phyloP scores from a whole-genome alignment of 64 coral and sea anemone species.

The Exaiptasia diaphana region DNA sequence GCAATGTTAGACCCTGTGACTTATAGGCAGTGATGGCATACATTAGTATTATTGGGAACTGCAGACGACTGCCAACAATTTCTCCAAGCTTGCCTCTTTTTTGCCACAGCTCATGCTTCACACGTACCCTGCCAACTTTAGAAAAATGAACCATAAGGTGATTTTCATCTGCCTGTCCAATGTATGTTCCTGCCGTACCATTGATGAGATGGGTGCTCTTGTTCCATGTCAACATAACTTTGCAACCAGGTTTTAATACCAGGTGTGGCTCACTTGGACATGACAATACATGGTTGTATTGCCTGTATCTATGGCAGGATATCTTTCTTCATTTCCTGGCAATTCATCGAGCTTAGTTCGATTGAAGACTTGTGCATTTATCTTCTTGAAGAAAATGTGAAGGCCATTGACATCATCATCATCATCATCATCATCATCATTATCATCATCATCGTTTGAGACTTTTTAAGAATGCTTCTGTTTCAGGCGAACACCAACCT shows the following conservation, averaged over 20 bases:
- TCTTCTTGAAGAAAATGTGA: background rate
- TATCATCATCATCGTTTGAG: too few relatives aligned
- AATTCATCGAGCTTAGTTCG: background rate
- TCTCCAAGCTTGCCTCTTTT: background rate
- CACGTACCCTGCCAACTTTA: background rate
- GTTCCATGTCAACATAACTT: slow-evolving; percentile 10
- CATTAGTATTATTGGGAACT: background rate
- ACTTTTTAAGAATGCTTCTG: too few relatives aligned
- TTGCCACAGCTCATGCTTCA: background rate
- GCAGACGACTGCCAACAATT: background rate
- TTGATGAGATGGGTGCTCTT: background rate
- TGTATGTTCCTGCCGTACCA: background rate
- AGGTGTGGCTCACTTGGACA: background rate
- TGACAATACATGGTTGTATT: background rate
- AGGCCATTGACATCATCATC: background rate
- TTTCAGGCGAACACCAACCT: too few relatives aligned
- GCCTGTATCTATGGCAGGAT: background rate
- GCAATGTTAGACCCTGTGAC: slow-evolving; percentile 2
- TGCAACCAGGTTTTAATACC: background rate
- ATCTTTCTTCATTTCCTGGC: background rate
- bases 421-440: too few relatives aligned
- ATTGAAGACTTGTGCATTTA: background rate
- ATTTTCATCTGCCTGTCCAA: background rate
- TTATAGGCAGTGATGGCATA: slow-evolving; percentile 19
- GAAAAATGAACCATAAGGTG: background rate